These are phyloP conservation scores for Callorhinus ursinus DNA, from an alignment of 2,113 vertebrate genomes.

Conservation along the genomic window DNA sequence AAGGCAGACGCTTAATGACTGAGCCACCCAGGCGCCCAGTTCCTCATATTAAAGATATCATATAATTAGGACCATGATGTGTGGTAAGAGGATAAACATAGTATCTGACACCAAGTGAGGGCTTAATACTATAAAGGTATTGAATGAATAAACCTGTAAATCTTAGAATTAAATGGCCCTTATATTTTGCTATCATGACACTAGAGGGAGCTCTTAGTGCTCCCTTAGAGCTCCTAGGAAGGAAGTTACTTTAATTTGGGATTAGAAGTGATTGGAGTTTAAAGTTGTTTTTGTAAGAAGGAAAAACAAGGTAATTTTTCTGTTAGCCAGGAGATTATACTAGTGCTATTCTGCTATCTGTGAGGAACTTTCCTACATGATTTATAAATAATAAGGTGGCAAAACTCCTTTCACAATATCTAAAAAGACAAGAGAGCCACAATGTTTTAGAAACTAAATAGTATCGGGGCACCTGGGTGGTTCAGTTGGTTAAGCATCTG, in stretches of 20 bases:
- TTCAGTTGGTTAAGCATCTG: neutral
- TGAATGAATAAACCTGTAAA: slow-evolving; percentile 9
- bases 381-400: slow-evolving; percentile 1
- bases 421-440: slow-evolving; percentile 22
- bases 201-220: slow-evolving; percentile 70
- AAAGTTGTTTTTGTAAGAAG: neutral
- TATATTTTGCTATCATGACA: slow-evolving; percentile 42
- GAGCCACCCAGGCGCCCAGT: too few relatives aligned
- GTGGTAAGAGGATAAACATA: slow-evolving; percentile 49
- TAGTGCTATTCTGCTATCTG: slow-evolving; percentile 17
- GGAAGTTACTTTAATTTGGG: slow-evolving; percentile 29
- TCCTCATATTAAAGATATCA: neutral
- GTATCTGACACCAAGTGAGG: neutral
- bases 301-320: slow-evolving; percentile 38
- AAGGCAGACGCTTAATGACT: too few relatives aligned
- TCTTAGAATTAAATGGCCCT: neutral
- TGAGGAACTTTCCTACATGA: neutral
- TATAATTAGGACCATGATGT: slow-evolving; percentile 12
- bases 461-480: neutral
- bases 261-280: neutral
- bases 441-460: slow-evolving; percentile 13
- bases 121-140: neutral
- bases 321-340: neutral
- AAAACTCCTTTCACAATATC: neutral
- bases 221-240: neutral